phyloP scores from a whole-genome alignment of 2,113 vertebrate genomes.

The Garra rufa region DNA sequence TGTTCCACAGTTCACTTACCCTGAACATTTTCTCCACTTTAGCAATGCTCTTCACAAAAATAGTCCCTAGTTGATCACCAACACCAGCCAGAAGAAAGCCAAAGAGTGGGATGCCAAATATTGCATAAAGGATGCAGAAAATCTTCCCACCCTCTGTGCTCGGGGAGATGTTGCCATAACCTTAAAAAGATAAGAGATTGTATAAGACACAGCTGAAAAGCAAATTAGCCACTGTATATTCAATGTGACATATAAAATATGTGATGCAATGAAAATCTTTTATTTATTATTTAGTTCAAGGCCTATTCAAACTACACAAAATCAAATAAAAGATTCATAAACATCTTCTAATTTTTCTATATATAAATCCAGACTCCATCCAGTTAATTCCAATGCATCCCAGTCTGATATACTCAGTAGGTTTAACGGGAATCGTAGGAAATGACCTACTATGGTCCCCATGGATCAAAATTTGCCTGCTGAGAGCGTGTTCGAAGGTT shows the following conservation, averaged over 20 bases:
- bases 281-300: background rate
- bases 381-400: background rate
- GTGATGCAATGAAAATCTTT: background rate
- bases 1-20: constrained; percentile 78
- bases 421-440: background rate
- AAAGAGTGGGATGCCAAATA: constrained; percentile 96
- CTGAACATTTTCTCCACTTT: constrained; percentile 95
- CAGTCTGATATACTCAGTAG: background rate
- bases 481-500: constrained; percentile 5
- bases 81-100: constrained; percentile 95
- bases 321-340: background rate
- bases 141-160: constrained; percentile 95
- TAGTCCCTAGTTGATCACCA: constrained; percentile 96
- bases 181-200: constrained; percentile 66
- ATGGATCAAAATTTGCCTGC: background rate
- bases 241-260: background rate
- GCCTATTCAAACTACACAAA: background rate
- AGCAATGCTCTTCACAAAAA: constrained; percentile 95
- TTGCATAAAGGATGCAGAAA: constrained; percentile 96
- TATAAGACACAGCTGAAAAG: background rate
- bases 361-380: background rate
- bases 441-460: background rate
- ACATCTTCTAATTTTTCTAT: background rate
- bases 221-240: background rate
- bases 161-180: constrained; percentile 95